Evolutionary conservation across 2,797 vertebrate genomes (phyloP), one percentile per base, ranked within the genome.

Genomic region (Lepus oiostolus): DNA sequence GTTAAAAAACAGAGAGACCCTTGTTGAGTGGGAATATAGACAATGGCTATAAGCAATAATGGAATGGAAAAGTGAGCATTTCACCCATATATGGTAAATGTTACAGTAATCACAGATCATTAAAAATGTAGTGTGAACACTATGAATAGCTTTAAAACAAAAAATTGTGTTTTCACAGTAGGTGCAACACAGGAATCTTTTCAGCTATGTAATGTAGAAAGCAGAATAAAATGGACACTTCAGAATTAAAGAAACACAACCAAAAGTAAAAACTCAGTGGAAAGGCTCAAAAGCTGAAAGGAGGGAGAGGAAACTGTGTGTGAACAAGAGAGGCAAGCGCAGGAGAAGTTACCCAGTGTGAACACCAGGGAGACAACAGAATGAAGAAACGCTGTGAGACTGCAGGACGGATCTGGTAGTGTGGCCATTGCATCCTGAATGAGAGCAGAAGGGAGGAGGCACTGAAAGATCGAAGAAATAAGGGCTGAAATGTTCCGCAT

Each of bases 381-480:
- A n/a, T n/a, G n/a, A n/a, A n/a, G n/a, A n/a, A n/a, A n/a, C n/a
- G n/a, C n/a, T 22, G 1, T 60, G 47, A 54, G 6, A 30, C 28
- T 90, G 26, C 0, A 52, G n/a, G 47, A 22, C 58, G 76, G 13
- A 72, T 19, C 4, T 72, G 54, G 67, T n/a, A 75, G 35, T 72
- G 6, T 30, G 42, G 9, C 30, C 28, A 54, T 7, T 60, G 68
- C 47, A 93, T 14, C 67, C 68, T 11, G 17, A 74, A 84, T 85
- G 35, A 84, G 22, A n/a, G 7, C 8, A 22, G 30, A 76, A 77
- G 28, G 47, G 11, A 80, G 30, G 32, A 3, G 42, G 42, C 42
- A 47, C 16, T 72, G 72, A 42, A 95, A 93, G 88, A 22, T 50
- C 24, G 50, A 80, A 67, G 42, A 85, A 91, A 67, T 58, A 68